These are phyloP conservation scores for rat (Rattus norvegicus) DNA, from an alignment of 2,113 vertebrate genomes.

Conservation along the genomic window DNA sequence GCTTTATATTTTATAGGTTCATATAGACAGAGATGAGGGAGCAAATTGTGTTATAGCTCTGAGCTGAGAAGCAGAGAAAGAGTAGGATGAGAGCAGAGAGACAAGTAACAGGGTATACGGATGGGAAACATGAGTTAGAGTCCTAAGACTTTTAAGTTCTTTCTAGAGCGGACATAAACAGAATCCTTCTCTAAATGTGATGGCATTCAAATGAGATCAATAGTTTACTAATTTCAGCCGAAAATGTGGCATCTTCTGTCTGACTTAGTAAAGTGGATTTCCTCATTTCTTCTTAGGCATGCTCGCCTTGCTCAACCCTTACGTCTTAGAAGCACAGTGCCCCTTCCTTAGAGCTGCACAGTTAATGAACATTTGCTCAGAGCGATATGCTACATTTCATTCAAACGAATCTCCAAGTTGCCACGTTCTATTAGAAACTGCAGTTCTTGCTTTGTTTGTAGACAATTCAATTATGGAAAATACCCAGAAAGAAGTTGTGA, in stretches of 20 bases:
- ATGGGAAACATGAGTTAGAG: not conserved
- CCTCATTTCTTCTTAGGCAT: not conserved
- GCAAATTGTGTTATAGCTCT: not conserved
- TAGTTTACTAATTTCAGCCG: slow-evolving; percentile 38
- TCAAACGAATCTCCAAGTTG: slow-evolving; percentile 32
- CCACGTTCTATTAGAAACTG: slow-evolving; percentile 69
- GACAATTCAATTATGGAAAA: slow-evolving; percentile 77
- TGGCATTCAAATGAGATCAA: not conserved
- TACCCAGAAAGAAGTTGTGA: slow-evolving; percentile 65
- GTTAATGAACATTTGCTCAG: slow-evolving; percentile 63
- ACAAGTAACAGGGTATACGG: not conserved
- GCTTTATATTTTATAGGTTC: not conserved
- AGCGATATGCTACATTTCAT: slow-evolving; percentile 64
- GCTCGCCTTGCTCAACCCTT: not conserved
- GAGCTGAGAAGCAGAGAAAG: not conserved
- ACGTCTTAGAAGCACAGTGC: slow-evolving; percentile 19
- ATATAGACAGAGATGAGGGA: slow-evolving; percentile 6
- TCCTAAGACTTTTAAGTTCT: slow-evolving; percentile 22
- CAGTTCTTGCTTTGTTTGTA: slow-evolving; percentile 62
- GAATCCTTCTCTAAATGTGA: slow-evolving; percentile 13
- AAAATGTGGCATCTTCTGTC: slow-evolving; percentile 33
- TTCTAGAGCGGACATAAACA: slow-evolving; percentile 23
- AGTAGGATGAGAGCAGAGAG: not conserved
- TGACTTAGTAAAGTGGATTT: not conserved
- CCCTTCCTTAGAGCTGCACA: not conserved